A percentile compares a stretch with the other conserved stretches of the same genome.
Conservation (phyloP, 92 coral and sea anemone genomes). For the Parazoanthus swiftii region DNA sequence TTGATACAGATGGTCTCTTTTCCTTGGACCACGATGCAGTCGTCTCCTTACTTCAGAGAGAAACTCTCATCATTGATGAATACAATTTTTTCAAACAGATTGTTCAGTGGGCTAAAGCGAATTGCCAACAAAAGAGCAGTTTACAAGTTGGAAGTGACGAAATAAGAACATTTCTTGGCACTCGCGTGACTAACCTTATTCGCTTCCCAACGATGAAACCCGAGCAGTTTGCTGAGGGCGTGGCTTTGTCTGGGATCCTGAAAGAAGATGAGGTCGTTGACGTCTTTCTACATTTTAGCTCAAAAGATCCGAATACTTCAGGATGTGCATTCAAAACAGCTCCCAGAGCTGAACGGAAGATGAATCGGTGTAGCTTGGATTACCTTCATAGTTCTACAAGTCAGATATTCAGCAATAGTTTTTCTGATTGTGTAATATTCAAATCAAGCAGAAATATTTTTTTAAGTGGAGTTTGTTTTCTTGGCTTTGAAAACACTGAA, state of each 20-base stretch:
- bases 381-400: too few species aligned
- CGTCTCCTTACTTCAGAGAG: slow-evolving; percentile 47
- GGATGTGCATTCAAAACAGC: background rate
- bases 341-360: background rate
- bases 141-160: slow-evolving; percentile 25
- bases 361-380: too few species aligned
- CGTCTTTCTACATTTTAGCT: slow-evolving; percentile 13
- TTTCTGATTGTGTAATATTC: background rate
- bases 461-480: background rate
- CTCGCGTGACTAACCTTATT: slow-evolving; percentile 25
- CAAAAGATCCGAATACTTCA: background rate
- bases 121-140: slow-evolving; percentile 45
- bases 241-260: slow-evolving; percentile 47
- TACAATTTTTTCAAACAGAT: slow-evolving; percentile 50
- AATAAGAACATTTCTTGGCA: slow-evolving; percentile 43
- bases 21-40: slow-evolving; percentile 46
- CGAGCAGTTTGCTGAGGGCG: slow-evolving; percentile 41
- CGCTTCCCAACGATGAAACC: slow-evolving; percentile 61
- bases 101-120: slow-evolving; percentile 50
- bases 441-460: background rate
- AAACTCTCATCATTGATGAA: slow-evolving; percentile 52
- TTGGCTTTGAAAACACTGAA: background rate
- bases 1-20: slow-evolving; percentile 46
- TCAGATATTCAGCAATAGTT: too few species aligned
- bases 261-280: slow-evolving; percentile 42